Percentiles rank a stretch among this genome's conserved stretches.
Conservation (phyloP, 2,113 vertebrate species). For the Prolemur simus region DNA sequence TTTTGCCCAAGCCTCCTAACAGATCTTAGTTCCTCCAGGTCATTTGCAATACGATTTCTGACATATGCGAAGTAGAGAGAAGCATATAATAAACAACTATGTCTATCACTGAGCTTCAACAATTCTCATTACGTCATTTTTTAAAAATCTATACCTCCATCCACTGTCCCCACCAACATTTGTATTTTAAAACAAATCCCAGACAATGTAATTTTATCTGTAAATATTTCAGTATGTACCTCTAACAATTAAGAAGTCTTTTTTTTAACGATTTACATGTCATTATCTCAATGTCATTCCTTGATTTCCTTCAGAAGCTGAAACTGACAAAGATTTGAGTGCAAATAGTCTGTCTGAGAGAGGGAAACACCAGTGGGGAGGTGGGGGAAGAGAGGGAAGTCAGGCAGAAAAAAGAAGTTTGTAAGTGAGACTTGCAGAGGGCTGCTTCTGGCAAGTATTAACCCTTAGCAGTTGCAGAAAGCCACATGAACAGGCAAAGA, state of each 20-base stretch:
- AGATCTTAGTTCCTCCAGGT: neutral
- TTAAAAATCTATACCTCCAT: neutral
- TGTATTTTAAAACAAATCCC: constrained; percentile 37
- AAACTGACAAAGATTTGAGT: neutral
- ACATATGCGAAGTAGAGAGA: neutral
- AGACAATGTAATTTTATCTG: neutral
- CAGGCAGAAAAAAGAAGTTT: neutral
- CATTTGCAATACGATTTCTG: neutral
- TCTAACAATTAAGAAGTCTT: neutral
- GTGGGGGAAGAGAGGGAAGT: neutral
- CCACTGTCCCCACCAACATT: neutral
- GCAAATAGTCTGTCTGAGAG: neutral
- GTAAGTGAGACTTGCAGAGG: neutral
- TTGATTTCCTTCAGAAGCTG: neutral
- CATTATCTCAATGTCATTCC: neutral
- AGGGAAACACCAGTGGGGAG: neutral
- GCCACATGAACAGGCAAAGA: neutral
- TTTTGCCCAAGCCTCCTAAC: neutral
- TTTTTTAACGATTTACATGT: neutral
- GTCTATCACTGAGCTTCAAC: neutral
- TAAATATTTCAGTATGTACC: neutral
- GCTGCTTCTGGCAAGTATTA: neutral
- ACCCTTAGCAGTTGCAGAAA: neutral
- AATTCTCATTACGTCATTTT: neutral
- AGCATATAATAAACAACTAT: neutral